Evolutionary conservation across 2,113 vertebrate species (phyloP).

Genomic region (Trematomus loennbergii): DNA sequence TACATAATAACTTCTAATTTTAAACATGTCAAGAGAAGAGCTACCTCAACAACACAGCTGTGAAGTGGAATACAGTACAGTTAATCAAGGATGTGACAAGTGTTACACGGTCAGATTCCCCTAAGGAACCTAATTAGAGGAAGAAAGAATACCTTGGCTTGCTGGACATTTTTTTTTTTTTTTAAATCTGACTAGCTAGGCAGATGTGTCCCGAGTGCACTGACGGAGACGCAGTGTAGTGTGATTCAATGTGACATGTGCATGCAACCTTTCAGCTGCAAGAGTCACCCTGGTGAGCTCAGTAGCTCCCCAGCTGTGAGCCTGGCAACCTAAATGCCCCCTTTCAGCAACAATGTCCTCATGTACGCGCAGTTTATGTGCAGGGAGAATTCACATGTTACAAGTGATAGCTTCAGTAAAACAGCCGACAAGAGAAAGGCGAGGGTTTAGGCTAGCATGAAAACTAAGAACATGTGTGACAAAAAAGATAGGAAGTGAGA

Average conservation of each 20-base stretch:
- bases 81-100: neutral
- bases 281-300: constrained; percentile 39
- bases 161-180: neutral
- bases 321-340: constrained; percentile 6
- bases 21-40: neutral
- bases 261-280: constrained; percentile 56
- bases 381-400: neutral
- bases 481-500: constrained; percentile 59
- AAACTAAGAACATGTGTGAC: constrained; percentile 19
- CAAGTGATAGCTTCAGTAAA: neutral
- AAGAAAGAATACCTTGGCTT: neutral
- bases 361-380: neutral
- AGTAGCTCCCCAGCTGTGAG: constrained; percentile 55
- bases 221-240: constrained; percentile 14
- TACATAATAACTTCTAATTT: neutral
- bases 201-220: constrained; percentile 28
- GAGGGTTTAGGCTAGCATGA: neutral
- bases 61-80: neutral
- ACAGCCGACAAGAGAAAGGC: neutral
- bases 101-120: neutral
- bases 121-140: neutral
- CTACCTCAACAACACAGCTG: neutral
- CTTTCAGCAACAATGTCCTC: neutral
- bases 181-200: constrained; percentile 6
- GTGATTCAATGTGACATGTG: constrained; percentile 63